Conservation (phyloP, 2,113 vertebrate genomes). For the Limanda limanda region DNA sequence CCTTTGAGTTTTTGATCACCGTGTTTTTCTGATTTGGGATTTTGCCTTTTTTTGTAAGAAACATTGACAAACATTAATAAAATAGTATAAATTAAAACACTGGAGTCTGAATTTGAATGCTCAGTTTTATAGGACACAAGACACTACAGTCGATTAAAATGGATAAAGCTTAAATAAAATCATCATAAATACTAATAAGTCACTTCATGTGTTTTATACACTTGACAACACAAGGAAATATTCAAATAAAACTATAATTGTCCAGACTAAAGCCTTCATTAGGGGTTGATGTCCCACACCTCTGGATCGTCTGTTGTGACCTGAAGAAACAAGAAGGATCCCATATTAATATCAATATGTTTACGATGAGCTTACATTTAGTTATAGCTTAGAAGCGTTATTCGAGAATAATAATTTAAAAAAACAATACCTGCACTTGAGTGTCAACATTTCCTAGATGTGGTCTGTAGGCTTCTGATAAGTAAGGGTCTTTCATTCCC, state of each 20-base stretch:
- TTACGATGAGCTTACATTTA: not conserved
- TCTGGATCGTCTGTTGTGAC: conserved; percentile 33
- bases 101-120: not conserved
- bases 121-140: not conserved
- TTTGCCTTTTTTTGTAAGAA: too few relatives aligned
- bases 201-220: not conserved
- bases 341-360: not conserved
- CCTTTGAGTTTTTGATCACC: too few relatives aligned
- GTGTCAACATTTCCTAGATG: conserved; percentile 22
- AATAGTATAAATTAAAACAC: not conserved
- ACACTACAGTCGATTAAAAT: not conserved
- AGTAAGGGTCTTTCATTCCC: conserved; percentile 6
- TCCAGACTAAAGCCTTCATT: conserved; percentile 7
- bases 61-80: not conserved
- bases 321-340: conserved; percentile 27
- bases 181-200: conserved; percentile 25
- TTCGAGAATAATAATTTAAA: conserved; percentile 2
- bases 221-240: not conserved
- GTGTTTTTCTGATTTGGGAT: too few relatives aligned
- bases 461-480: not conserved
- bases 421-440: conserved; percentile 24
- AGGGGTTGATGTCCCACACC: not conserved
- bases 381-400: not conserved
- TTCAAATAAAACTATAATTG: not conserved
- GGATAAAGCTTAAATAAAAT: conserved; percentile 22